Percentiles rank a stretch among this genome's conserved stretches.
Evolutionary conservation across 2,797 vertebrate species (phyloP).

Genomic region (Choloepus didactylus): DNA sequence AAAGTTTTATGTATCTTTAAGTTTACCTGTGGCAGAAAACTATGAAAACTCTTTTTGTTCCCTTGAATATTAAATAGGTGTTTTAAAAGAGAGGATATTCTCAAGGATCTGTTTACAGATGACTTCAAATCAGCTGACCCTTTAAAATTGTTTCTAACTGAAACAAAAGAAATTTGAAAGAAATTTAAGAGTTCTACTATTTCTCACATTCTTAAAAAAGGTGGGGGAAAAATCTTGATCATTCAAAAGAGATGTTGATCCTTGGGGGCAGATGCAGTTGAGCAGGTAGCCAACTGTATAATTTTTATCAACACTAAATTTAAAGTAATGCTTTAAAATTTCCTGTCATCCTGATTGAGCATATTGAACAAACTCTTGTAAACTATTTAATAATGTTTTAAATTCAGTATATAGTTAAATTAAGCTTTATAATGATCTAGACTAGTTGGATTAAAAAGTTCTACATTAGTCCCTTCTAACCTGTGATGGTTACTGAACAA

Average conservation of each 20-base stretch:
- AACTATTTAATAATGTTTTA: background rate
- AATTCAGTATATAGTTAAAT: conserved; percentile 4
- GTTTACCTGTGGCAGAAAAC: background rate
- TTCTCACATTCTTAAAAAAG: background rate
- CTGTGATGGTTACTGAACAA: background rate
- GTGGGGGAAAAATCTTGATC: background rate
- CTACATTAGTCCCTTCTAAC: background rate
- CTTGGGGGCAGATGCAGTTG: background rate
- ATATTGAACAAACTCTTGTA: background rate
- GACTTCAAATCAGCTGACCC: background rate
- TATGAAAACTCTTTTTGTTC: conserved; percentile 16
- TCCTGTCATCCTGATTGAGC: background rate
- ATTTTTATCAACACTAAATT: conserved; percentile 19
- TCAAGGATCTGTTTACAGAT: background rate
- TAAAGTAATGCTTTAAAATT: conserved; percentile 23
- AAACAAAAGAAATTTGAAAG: conserved; percentile 12
- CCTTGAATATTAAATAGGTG: background rate
- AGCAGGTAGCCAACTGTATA: background rate
- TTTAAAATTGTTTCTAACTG: conserved; percentile 2
- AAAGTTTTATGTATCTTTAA: background rate
- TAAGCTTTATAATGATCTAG: conserved; percentile 9
- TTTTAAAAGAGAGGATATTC: conserved; percentile 14
- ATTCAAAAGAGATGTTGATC: background rate
- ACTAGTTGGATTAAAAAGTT: background rate
- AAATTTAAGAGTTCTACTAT: background rate